Conservation (phyloP, 2,797 vertebrate species). For the Mormyrops attenuatus region DNA sequence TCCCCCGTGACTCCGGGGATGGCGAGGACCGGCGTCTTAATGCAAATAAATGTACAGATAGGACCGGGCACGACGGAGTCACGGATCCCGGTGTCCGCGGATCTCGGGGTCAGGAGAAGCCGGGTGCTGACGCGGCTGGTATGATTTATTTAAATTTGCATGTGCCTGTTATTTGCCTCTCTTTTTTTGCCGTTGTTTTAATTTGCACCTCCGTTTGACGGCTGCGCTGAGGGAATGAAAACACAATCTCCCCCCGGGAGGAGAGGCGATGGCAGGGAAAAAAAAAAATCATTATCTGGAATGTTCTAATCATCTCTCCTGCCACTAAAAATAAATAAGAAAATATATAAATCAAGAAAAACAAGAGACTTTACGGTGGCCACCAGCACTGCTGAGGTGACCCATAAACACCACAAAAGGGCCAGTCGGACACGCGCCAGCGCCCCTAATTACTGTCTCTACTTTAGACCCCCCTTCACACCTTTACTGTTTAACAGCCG, state of each 20-base stretch:
- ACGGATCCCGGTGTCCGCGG: not conserved
- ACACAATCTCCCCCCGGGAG: not conserved
- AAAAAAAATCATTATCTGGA: slow-evolving; percentile 12
- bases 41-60: not conserved
- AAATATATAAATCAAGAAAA: not conserved
- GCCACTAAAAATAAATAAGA: not conserved
- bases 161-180: not conserved
- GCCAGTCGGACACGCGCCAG: not conserved
- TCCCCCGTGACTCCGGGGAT: not conserved
- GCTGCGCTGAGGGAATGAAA: not conserved
- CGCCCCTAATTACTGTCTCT: not conserved
- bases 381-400: not conserved
- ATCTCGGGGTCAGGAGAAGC: not conserved
- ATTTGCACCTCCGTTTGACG: slow-evolving; percentile 21
- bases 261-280: not conserved
- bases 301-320: slow-evolving; percentile 14
- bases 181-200: slow-evolving; percentile 1
- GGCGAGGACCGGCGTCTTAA: not conserved
- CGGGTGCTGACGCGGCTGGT: not conserved
- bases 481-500: not conserved
- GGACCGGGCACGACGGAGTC: not conserved
- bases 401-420: not conserved
- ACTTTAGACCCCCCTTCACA: not conserved
- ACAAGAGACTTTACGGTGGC: not conserved
- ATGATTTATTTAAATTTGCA: not conserved